Evolutionary conservation across 2,113 vertebrate species (phyloP).

Genomic region (Bufo gargarizans): DNA sequence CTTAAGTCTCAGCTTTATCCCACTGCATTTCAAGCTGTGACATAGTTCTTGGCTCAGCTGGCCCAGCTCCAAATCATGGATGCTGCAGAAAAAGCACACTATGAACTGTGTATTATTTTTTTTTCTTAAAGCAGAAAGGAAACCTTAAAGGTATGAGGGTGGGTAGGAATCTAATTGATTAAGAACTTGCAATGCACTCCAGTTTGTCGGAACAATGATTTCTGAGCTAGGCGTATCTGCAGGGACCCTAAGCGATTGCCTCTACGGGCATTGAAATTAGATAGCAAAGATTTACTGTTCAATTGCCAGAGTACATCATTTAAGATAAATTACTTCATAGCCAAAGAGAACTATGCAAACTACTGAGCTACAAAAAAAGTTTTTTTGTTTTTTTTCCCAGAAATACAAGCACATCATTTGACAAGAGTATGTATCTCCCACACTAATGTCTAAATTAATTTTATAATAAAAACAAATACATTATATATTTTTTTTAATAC

Average conservation of each 20-base stretch:
- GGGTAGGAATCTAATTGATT: conserved; percentile 46
- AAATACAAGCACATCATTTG: no score
- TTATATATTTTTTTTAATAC: no score
- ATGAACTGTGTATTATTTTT: conserved; percentile 16
- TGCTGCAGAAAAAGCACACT: conserved; percentile 46
- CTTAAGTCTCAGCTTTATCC: conserved; percentile 52
- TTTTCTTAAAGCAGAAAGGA: conserved; percentile 28
- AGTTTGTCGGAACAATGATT: conserved; percentile 43
- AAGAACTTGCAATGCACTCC: conserved; percentile 35
- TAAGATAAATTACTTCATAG: neutral
- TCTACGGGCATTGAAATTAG: neutral
- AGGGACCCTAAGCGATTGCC: conserved; percentile 5
- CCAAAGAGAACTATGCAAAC: neutral
- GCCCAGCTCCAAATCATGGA: conserved; percentile 51
- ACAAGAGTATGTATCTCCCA: no score
- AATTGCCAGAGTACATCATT: conserved; percentile 2
- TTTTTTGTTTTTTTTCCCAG: neutral
- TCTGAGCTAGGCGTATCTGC: conserved; percentile 18
- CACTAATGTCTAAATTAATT: no score
- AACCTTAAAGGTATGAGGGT: conserved; percentile 38
- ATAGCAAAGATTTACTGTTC: neutral
- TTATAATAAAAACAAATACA: no score
- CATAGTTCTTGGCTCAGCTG: conserved; percentile 54
- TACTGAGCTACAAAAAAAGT: neutral
- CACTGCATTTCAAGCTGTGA: conserved; percentile 57